Conservation (phyloP, 2,888 invertebrate species). For the Orthonevra nobilis region DNA sequence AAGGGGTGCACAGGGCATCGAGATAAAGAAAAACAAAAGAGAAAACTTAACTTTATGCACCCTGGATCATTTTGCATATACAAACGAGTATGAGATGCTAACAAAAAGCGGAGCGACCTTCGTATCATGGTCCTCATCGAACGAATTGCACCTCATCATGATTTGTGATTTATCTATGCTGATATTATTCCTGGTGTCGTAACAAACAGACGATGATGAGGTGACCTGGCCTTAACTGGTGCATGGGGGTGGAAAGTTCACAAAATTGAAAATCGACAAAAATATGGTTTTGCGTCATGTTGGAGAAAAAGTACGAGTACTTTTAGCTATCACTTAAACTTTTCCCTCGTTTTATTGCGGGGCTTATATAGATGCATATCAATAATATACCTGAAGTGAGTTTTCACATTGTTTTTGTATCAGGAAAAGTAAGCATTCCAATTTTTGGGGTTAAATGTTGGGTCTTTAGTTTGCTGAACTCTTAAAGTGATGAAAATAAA, state of each 20-base stretch:
- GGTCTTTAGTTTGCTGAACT: too few relatives aligned
- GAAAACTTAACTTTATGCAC: slow-evolving; percentile 52
- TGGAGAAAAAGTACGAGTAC: slow-evolving; percentile 6
- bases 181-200: slow-evolving; percentile 26
- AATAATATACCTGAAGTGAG: neutral
- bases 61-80: slow-evolving; percentile 28
- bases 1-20: neutral
- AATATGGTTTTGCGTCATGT: too few relatives aligned
- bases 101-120: slow-evolving; percentile 50
- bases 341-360: neutral
- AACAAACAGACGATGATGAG: slow-evolving; percentile 3
- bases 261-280: slow-evolving; percentile 12
- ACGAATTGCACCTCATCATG: slow-evolving; percentile 62
- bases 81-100: neutral
- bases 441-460: too few relatives aligned
- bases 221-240: neutral
- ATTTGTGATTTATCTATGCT: slow-evolving; percentile 42
- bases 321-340: slow-evolving; percentile 27
- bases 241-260: neutral
- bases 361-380: neutral
- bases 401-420: neutral
- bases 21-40: slow-evolving; percentile 2
- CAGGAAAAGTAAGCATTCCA: slow-evolving; percentile 1
- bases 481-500: slow-evolving; percentile 16
- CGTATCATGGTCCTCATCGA: slow-evolving; percentile 26